These are phyloP conservation scores for Bombylius major DNA, from an alignment of 2,888 invertebrate species.

Conservation along the genomic window DNA sequence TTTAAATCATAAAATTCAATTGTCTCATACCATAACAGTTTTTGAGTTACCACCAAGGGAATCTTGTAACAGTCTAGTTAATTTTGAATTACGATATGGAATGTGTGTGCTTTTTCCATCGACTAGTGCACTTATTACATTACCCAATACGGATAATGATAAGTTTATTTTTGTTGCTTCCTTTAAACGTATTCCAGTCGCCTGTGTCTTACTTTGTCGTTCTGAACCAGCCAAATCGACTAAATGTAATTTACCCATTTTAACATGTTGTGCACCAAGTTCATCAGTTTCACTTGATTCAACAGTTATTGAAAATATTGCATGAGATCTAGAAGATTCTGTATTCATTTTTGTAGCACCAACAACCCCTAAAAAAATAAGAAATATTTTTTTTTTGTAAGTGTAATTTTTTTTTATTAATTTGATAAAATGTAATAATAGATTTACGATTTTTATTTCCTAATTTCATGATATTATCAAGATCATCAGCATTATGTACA, in stretches of 20 bases:
- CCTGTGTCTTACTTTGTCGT: conserved; percentile 92
- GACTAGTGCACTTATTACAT: conserved; percentile 95
- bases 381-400: neutral
- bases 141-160: conserved; percentile 91
- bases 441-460: conserved; percentile 80
- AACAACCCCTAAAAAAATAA: conserved; percentile 44
- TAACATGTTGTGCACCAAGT: conserved; percentile 75
- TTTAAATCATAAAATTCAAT: too few relatives aligned
- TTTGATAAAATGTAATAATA: neutral
- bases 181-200: conserved; percentile 80
- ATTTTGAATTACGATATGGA: conserved; percentile 95
- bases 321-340: conserved; percentile 92
- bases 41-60: conserved; percentile 94
- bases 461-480: conserved; percentile 87
- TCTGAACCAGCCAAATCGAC: conserved; percentile 98
- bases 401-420: neutral
- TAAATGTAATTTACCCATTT: conserved; percentile 93
- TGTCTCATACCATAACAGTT: conserved; percentile 66
- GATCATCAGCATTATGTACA: conserved; percentile 93
- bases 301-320: conserved; percentile 95
- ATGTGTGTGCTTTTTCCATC: conserved; percentile 96
- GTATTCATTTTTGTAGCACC: conserved; percentile 96
- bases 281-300: conserved; percentile 80
- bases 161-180: conserved; percentile 98
- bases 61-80: conserved; percentile 89